A percentile compares a stretch with the other conserved stretches of the same genome.
Evolutionary conservation across 2,888 invertebrate species (phyloP).

Genomic region (Stegophylla sp.): DNA sequence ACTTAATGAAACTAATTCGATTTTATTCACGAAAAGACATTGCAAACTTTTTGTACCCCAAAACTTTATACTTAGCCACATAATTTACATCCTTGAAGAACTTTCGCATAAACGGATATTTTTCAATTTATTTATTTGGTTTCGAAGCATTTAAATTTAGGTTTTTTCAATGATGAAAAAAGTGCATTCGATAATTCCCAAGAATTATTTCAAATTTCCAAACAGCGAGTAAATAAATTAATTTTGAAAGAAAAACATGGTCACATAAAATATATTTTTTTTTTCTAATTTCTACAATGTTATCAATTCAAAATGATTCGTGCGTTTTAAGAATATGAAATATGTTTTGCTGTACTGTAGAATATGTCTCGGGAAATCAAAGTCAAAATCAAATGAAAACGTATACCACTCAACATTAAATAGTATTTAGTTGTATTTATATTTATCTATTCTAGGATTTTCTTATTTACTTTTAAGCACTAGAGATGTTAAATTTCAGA

Average conservation of each 20-base stretch:
- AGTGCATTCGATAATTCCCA: background rate
- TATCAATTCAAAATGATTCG: no score
- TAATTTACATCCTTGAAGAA: constrained; percentile 4
- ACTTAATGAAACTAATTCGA: no score
- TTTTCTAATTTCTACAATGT: background rate
- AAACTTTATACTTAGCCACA: background rate
- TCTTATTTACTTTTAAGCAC: no score
- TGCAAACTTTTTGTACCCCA: background rate
- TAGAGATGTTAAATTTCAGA: no score
- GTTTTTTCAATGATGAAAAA: background rate
- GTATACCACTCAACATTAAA: no score
- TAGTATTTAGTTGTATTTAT: no score
- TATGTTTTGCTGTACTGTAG: no score
- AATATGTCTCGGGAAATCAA: no score
- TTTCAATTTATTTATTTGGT: background rate
- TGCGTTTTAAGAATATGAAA: no score
- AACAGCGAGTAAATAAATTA: background rate
- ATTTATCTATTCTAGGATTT: no score
- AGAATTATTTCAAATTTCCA: background rate
- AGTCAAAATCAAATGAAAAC: no score
- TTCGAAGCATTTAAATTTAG: background rate
- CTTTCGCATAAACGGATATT: background rate
- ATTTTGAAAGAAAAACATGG: background rate
- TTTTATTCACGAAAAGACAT: background rate
- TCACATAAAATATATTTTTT: background rate